Base-by-base conservation (phyloP, 2,797 vertebrate genomes). In the Varecia variegata region DNA sequence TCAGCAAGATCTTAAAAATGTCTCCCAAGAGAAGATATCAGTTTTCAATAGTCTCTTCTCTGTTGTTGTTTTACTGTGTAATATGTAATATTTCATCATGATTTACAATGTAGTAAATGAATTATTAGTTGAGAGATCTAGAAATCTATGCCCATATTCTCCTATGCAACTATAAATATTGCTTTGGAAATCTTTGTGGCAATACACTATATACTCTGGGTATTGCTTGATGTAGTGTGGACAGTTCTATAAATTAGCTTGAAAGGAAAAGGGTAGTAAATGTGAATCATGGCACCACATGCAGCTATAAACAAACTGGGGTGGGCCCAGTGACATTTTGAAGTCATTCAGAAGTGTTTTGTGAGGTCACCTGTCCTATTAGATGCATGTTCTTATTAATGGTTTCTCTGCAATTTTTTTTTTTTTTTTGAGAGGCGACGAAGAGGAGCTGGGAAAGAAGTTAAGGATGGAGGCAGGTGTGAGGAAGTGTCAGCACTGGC, bases 271-370 rank as follows among this genome's bases (percentile, higher is more conserved):
- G 38, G 89, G 86, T 88, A 96, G 94, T 97, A 97, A 97, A 92
- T 76, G 43, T 97, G 97, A 97, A 52, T 97, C 96, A 98, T 93
- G 92, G 87, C 35, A 80, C 77, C 83, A 52, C 83, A 90, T 74
- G 83, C 96, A 85, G 95, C 93, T 83, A 97, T 97, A 98, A 98
- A 97, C 93, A 98, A 97, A 96, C 93, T 56, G 3, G 87, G 97
- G 88, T 88, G 65, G 96, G 81, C 60, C 70, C 40, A 54, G 91
- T 96, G 97, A 97, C 97, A 97, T 97, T 97, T 96, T 94, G 89
- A 97, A 97, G 92, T 96, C 93, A 95, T 90, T 97, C 73, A 71
- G 79, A 97, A 97, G 88, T 97, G 95, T 96, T 97, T 97, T 97
- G 96, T 98, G 96, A 97, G 97, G 97, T 97, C 96, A 97, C 70